Evolutionary conservation across 1,140 invertebrate species (phyloP).

Genomic region (Acromyrmex heyeri): DNA sequence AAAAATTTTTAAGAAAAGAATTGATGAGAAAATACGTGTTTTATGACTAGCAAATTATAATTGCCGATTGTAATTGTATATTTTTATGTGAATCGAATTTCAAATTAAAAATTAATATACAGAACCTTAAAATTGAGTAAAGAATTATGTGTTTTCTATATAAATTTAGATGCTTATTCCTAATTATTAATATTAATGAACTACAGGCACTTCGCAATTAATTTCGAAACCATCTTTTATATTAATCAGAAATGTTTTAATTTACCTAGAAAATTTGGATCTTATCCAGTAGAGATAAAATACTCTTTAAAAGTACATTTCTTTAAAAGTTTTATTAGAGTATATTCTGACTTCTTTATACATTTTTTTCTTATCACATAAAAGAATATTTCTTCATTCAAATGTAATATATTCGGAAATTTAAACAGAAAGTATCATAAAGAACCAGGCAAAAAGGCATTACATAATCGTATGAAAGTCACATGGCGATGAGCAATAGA

Average conservation of each 20-base stretch:
- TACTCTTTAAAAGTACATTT: neutral
- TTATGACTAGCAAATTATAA: neutral
- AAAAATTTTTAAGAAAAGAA: neutral
- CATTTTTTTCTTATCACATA: neutral
- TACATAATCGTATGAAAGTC: conserved; percentile 34
- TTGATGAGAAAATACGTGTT: neutral
- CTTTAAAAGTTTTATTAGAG: neutral
- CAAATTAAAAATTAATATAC: neutral
- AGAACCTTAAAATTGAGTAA: neutral
- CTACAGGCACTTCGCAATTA: neutral
- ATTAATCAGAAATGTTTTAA: neutral
- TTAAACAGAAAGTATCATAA: neutral
- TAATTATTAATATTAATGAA: neutral
- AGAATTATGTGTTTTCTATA: neutral
- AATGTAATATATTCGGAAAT: neutral
- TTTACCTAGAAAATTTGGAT: neutral
- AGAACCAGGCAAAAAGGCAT: neutral
- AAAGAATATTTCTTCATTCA: neutral
- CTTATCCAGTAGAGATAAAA: neutral
- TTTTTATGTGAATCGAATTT: neutral
- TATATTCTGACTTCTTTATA: neutral
- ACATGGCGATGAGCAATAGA: neutral
- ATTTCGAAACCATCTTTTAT: neutral
- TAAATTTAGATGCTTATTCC: neutral
- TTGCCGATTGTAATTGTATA: neutral